Evolutionary conservation across 2,888 invertebrate species (phyloP), one percentile per base, ranked within the genome.

Genomic region (Hesperia comma): DNA sequence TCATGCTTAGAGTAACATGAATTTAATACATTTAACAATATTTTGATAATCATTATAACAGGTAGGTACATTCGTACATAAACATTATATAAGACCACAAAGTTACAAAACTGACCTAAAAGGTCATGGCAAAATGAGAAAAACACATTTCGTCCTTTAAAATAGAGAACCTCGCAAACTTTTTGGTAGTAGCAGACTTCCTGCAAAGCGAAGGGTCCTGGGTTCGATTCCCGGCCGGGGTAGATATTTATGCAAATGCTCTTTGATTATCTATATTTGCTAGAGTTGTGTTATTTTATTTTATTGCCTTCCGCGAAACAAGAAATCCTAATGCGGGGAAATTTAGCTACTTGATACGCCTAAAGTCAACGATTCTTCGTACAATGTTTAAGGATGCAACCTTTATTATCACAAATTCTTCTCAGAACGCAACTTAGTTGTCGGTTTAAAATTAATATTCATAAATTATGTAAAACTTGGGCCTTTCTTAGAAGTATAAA

Each of bases 401-500:
- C 19, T 53, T 53, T 37, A 26, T 26, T 19, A 53, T 26, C 32
- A 53, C 7, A 32, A 15, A 15, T 15, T 15, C 32, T 33, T 54
- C 54, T 33, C 3, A 54, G 33, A 54, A 54, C 12, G 41, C 19
- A 57, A 57, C 40, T 12, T 41, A 26, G n/a, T 40, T 26, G 49
- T 53, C 51, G 4, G 57, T 33, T 49, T 58, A 41, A 37, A 41
- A 51, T 57, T 49, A 56, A 57, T 58, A 15, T 58, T 14, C 57
- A 41, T 51, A 58, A 64, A 64, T 51, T 58, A 64, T 64, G 57
- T 41, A 17, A 32, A 64, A 58, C 41, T 14, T 32, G 19, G 2
- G 33, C 40, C 40, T 53, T 64, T 64, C 64, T 53, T 21, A 58
- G 64, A 64, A 64, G 14, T 57, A 32, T 53, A 51, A 51, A 21